Evolutionary conservation across 2,888 invertebrate species (phyloP), one percentile per base, ranked within the genome.

Genomic region (Dasysyrphus tricinctus): DNA sequence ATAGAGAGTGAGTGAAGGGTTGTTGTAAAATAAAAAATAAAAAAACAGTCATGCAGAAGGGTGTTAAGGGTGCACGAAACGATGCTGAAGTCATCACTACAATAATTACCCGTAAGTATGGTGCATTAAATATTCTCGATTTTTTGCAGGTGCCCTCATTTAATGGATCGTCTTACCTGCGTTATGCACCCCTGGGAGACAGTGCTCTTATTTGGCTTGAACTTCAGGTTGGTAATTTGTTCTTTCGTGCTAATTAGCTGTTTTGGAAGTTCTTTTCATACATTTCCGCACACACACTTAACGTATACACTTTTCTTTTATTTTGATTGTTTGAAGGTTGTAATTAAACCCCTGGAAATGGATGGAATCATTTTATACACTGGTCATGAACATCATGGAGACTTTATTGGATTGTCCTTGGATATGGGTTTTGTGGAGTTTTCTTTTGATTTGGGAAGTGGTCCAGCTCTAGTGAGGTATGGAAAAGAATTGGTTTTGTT

Each of bases 391-490:
- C 97, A 97, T 0, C 96, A 96, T 59, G 98, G 98, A 0, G 98
- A 98, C 92, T 98, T 98, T 93, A 96, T 98, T 92, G 97, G 97
- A 0, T 93, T 98, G 2, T 96, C 97, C 88, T 93, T 98, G 84
- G 94, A 95, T 87, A 95, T 96, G 88, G 97, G 97, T 42, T 96
- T 95, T 92, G 95, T 98, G 11, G 97, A 98, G 92, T 98, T 98
- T 91, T 96, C 97, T 5, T 98, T 98, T 92, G 98, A 99, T 92
- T 94, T 98, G 59, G 98, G 98, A 87, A 98, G 97, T 42, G 98
- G 99, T 7, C 96, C 97, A 19, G 97, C 97, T 8, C 94, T 96
- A 32, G 95, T 98, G 44, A 96, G 97, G 97, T 97, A 91, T 90
- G 91, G 7, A 24, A 14, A 24, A 19, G 0, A 24, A 3, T 19